These are phyloP conservation scores for Australoheros facetus DNA, from an alignment of 2,797 vertebrate genomes.

Conservation along the genomic window DNA sequence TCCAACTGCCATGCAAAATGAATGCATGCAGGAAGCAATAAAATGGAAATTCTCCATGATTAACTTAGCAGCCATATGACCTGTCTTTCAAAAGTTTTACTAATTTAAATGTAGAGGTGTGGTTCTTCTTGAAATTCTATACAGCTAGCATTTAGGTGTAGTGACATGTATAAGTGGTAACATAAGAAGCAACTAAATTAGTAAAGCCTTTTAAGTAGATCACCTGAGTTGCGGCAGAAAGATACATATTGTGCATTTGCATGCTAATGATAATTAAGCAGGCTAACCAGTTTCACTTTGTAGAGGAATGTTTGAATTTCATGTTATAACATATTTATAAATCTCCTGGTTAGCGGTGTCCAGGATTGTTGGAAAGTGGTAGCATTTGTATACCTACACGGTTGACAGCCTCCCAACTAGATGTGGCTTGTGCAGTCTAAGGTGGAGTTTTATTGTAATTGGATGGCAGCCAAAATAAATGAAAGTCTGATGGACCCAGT, in stretches of 20 bases:
- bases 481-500: conserved; percentile 3
- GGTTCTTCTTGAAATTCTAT: background rate
- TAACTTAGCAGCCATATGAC: background rate
- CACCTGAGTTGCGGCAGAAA: too few species aligned
- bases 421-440: conserved; percentile 26
- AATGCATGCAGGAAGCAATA: background rate
- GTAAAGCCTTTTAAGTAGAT: too few species aligned
- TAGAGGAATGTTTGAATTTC: background rate
- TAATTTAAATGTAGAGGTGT: background rate
- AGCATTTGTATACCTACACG: background rate
- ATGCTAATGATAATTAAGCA: too few species aligned
- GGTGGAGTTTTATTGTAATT: conserved; percentile 21
- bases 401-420: conserved; percentile 11
- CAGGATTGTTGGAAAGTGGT: background rate
- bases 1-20: background rate
- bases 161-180: too few species aligned
- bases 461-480: conserved; percentile 32
- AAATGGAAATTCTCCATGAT: background rate
- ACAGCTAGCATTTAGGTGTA: too few species aligned
- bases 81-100: background rate
- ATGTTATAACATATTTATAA: background rate
- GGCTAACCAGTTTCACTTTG: background rate
- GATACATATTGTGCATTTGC: too few species aligned
- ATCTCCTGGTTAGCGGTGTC: background rate
- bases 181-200: too few species aligned